These are phyloP conservation scores for Blennius ocellaris DNA, from an alignment of 2,113 vertebrate genomes.

Conservation along the genomic window DNA sequence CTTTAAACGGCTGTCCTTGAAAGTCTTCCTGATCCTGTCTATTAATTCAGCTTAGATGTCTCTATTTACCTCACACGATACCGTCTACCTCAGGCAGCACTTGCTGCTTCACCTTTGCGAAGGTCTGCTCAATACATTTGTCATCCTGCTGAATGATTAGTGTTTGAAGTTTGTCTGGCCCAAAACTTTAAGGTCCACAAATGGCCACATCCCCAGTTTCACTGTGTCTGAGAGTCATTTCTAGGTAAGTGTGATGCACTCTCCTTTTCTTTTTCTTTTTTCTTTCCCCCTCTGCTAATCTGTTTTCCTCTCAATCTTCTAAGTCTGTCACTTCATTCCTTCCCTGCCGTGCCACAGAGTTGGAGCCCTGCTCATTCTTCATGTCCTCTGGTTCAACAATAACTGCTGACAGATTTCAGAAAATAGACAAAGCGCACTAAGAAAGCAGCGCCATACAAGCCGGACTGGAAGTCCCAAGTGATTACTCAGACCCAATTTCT, in stretches of 20 bases:
- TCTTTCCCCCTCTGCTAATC: conserved; percentile 13
- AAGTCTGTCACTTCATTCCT: conserved; percentile 23
- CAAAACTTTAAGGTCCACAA: conserved; percentile 23
- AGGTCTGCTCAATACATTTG: conserved; percentile 50
- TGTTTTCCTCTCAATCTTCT: conserved; percentile 27
- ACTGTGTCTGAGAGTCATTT: conserved; percentile 39
- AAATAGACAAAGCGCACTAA: not conserved
- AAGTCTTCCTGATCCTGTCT: too few species aligned
- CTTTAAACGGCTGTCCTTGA: too few species aligned
- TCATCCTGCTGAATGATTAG: conserved; percentile 35
- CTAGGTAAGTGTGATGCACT: conserved; percentile 20
- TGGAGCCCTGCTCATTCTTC: not conserved
- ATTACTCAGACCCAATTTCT: not conserved
- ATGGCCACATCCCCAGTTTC: conserved; percentile 38
- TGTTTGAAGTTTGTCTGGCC: conserved; percentile 27
- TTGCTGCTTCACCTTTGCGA: conserved; percentile 19
- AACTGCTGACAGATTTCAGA: conserved; percentile 11
- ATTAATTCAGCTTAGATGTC: too few species aligned
- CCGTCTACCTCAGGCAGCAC: not conserved
- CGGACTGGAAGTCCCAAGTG: not conserved
- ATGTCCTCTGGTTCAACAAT: conserved; percentile 21
- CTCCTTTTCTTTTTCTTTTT: not conserved
- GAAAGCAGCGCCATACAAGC: not conserved
- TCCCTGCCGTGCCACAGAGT: conserved; percentile 16
- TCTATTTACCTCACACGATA: not conserved